Percentiles rank a stretch among this genome's conserved stretches.
Evolutionary conservation across 2,888 invertebrate species (phyloP).

Genomic region (Athalia cordata): DNA sequence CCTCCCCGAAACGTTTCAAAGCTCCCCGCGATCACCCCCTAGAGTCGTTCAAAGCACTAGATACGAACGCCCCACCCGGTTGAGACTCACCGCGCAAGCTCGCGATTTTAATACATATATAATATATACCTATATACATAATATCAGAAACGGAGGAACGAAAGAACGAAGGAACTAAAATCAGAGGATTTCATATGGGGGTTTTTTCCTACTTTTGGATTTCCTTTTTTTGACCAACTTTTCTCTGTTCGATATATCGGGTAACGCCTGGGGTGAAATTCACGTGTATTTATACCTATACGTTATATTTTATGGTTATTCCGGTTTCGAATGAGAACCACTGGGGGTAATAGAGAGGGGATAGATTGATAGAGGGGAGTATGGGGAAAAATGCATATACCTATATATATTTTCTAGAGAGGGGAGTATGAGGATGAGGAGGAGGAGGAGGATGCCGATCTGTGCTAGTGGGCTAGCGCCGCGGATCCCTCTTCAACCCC

Average conservation of each 20-base stretch:
- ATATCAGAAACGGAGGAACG: constrained; percentile 4
- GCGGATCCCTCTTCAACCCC: constrained; percentile 17
- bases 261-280: too few relatives aligned
- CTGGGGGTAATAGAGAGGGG: too few relatives aligned
- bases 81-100: constrained; percentile 50
- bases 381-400: too few relatives aligned
- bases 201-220: background rate
- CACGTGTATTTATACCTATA: too few relatives aligned
- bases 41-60: constrained; percentile 42
- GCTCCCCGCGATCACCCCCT: constrained; percentile 47
- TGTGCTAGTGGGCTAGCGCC: constrained; percentile 67
- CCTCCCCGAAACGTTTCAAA: constrained; percentile 31
- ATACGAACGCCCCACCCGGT: constrained; percentile 46
- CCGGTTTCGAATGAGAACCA: too few relatives aligned
- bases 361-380: too few relatives aligned
- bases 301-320: too few relatives aligned
- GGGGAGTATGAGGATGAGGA: background rate
- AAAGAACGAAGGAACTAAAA: constrained; percentile 41
- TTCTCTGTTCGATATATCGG: background rate
- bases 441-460: constrained; percentile 50
- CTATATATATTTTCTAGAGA: background rate
- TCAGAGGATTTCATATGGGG: constrained; percentile 2
- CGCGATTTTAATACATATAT: background rate
- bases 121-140: background rate
- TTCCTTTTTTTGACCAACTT: background rate